Evolutionary conservation across 2,888 invertebrate species (phyloP).

Genomic region (Holacanthella duospinosa): DNA sequence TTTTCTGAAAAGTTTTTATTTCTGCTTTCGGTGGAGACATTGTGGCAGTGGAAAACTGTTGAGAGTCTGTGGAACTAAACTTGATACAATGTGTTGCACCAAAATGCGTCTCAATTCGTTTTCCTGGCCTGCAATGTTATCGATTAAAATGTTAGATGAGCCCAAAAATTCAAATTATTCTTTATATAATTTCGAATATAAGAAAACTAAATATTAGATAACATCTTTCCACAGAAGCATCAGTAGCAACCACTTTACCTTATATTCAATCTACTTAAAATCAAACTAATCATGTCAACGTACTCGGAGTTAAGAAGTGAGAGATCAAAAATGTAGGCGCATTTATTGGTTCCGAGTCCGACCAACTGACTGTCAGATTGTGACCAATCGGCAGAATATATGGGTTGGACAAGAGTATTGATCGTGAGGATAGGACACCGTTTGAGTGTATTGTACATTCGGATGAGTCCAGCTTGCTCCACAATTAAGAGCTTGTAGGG

Average conservation of each 20-base stretch:
- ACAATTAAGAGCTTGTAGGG: constrained; percentile 60
- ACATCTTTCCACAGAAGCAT: no score
- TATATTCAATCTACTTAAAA: no score
- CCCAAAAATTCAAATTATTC: neutral
- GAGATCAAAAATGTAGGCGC: constrained; percentile 34
- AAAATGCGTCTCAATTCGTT: constrained; percentile 13
- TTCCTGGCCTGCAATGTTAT: constrained; percentile 3
- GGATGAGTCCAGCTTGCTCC: constrained; percentile 61
- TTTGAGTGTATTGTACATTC: constrained; percentile 59
- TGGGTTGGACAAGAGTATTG: constrained; percentile 51
- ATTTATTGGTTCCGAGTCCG: constrained; percentile 41
- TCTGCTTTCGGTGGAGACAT: constrained; percentile 11
- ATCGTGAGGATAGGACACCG: constrained; percentile 57
- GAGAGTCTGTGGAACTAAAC: constrained; percentile 15
- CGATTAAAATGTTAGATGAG: neutral
- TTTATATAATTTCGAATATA: no score
- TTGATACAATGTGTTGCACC: constrained; percentile 14
- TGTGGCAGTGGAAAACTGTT: constrained; percentile 15
- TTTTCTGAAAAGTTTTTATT: constrained; percentile 19
- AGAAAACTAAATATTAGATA: no score
- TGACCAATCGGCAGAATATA: constrained; percentile 62
- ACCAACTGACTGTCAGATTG: constrained; percentile 51
- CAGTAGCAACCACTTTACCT: no score
- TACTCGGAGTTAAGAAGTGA: constrained; percentile 17
- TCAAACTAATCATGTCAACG: constrained; percentile 6